phyloP scores from a whole-genome alignment of 2,797 vertebrate genomes.

The Alcedo atthis region DNA sequence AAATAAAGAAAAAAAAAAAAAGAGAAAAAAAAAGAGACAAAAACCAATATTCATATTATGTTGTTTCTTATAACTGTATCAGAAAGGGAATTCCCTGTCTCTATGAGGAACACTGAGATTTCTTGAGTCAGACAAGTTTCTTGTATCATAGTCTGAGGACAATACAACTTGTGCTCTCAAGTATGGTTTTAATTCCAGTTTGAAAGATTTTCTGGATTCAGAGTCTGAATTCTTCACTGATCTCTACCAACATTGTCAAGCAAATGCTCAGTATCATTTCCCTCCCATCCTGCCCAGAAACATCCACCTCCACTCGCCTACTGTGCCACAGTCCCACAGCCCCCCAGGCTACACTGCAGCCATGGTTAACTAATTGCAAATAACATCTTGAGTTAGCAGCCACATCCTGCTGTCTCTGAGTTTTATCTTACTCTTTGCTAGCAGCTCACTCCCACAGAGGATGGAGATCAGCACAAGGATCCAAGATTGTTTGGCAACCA shows the following conservation, averaged over 20 bases:
- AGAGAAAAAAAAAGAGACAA: too few relatives aligned
- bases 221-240: not conserved
- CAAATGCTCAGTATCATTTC: not conserved
- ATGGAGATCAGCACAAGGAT: not conserved
- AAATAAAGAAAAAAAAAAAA: not conserved
- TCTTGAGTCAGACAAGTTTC: not conserved
- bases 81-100: not conserved
- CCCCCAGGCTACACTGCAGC: not conserved
- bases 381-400: not conserved
- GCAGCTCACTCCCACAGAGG: not conserved
- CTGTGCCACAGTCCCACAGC: not conserved
- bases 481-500: not conserved
- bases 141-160: not conserved
- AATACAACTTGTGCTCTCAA: not conserved
- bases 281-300: not conserved
- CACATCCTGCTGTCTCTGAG: not conserved
- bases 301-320: rapidly evolving
- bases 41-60: too few relatives aligned
- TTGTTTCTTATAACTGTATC: not conserved
- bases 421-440: not conserved
- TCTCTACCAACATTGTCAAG: not conserved
- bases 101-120: not conserved
- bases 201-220: not conserved
- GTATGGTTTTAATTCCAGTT: not conserved
- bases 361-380: not conserved